These are phyloP conservation scores for Candoia aspera DNA, from an alignment of 2,113 vertebrate species.

Conservation along the genomic window DNA sequence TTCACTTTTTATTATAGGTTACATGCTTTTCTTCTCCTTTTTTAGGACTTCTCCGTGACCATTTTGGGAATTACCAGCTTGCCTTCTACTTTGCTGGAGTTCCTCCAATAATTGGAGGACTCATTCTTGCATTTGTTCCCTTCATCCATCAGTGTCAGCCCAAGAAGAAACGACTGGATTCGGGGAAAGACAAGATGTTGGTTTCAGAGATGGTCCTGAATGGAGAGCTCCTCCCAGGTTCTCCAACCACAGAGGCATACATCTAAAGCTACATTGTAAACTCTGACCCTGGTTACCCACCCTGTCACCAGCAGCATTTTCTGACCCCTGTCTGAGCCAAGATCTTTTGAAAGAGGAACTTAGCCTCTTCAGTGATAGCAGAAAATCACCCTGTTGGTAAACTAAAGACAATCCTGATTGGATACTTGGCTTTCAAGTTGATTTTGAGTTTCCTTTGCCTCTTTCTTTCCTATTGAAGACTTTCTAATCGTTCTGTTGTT, in stretches of 20 bases:
- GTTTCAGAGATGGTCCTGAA: slow-evolving; percentile 79
- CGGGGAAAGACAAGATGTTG: slow-evolving; percentile 86
- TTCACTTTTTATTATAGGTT: not conserved
- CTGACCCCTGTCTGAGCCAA: slow-evolving; percentile 34
- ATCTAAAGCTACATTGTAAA: slow-evolving; percentile 72
- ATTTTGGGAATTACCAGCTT: slow-evolving; percentile 85
- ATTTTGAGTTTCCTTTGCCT: not conserved
- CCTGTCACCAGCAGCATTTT: slow-evolving; percentile 54
- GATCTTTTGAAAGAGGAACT: slow-evolving; percentile 35
- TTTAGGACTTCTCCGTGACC: slow-evolving; percentile 87
- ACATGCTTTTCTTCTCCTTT: slow-evolving; percentile 3
- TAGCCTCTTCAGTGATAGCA: slow-evolving; percentile 32
- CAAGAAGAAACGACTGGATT: slow-evolving; percentile 77
- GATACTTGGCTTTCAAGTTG: slow-evolving; percentile 39
- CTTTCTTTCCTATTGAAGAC: slow-evolving; percentile 49
- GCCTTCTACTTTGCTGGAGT: slow-evolving; percentile 96
- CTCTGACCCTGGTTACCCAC: not conserved
- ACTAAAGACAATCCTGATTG: slow-evolving; percentile 44
- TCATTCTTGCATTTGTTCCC: slow-evolving; percentile 91
- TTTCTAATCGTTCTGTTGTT: slow-evolving; percentile 20
- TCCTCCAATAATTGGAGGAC: slow-evolving; percentile 88
- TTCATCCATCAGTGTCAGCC: slow-evolving; percentile 82
- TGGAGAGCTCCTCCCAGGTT: slow-evolving; percentile 90
- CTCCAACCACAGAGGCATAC: slow-evolving; percentile 85
- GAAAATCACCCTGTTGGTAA: slow-evolving; percentile 24